Conservation (phyloP, 2,797 vertebrate genomes). For the Anomalospiza imberbis region DNA sequence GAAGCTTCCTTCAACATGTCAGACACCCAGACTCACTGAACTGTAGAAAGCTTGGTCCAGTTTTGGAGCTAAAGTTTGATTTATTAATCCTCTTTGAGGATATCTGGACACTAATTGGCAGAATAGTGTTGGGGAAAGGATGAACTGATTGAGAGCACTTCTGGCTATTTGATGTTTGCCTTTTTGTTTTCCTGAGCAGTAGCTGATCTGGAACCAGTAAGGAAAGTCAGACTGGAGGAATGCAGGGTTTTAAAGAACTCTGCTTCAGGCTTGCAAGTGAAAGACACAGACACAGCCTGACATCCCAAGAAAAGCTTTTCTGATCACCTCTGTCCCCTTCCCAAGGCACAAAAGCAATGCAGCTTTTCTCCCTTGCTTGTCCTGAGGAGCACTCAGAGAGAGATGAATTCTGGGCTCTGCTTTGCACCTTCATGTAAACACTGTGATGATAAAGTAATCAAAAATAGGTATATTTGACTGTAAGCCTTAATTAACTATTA, state of each 20-base stretch:
- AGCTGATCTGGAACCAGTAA: not conserved
- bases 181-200: not conserved
- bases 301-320: not conserved
- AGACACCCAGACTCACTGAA: not conserved
- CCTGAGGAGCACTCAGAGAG: not conserved
- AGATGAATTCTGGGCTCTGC: not conserved
- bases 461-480: constrained; percentile 10
- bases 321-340: not conserved
- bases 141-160: not conserved
- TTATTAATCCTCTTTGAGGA: not conserved
- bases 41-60: not conserved
- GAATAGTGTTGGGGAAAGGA: not conserved
- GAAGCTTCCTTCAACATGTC: not conserved
- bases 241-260: not conserved
- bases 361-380: not conserved
- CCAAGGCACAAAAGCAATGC: not conserved
- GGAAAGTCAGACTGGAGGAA: not conserved
- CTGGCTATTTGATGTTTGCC: not conserved
- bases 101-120: not conserved
- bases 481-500: constrained; percentile 41
- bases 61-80: not conserved
- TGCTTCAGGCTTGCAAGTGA: not conserved
- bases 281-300: not conserved
- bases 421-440: not conserved
- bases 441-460: not conserved